Evolutionary conservation across 30 jellyfish, hydroid and myxozoan species (phyloP).

Genomic region (Morbakka virulenta): DNA sequence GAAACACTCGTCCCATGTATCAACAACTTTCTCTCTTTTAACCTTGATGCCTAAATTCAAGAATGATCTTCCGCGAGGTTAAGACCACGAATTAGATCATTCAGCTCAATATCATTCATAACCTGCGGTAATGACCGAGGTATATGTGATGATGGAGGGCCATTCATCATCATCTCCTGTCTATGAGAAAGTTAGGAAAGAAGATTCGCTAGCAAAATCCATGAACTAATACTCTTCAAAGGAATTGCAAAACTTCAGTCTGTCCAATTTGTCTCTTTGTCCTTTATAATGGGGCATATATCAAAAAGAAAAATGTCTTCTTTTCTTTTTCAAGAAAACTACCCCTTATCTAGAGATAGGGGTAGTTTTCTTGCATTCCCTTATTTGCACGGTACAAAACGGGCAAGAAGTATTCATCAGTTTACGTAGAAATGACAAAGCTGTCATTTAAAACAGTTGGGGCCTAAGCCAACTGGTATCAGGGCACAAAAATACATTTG

Average conservation of each 20-base stretch:
- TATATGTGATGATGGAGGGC: neutral
- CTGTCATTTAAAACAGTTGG: conserved; percentile 8
- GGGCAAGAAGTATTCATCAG: conserved; percentile 18
- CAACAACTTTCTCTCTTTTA: too few relatives aligned
- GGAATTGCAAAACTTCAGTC: too few relatives aligned
- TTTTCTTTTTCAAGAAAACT: conserved; percentile 30
- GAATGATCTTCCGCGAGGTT: too few relatives aligned
- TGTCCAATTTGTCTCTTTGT: conserved; percentile 3
- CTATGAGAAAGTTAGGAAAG: neutral
- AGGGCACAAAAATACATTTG: too few relatives aligned
- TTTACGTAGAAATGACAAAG: conserved; percentile 35
- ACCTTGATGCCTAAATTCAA: too few relatives aligned
- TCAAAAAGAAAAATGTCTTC: conserved; percentile 20
- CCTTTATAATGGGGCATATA: conserved; percentile 21
- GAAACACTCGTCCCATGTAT: too few relatives aligned
- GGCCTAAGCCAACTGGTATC: conserved; percentile 46
- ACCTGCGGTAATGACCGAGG: neutral
- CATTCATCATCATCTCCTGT: neutral
- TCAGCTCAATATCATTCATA: neutral
- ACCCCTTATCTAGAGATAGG: conserved; percentile 19
- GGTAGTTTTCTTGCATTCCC: too few relatives aligned
- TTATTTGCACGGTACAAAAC: too few relatives aligned
- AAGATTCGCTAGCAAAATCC: too few relatives aligned
- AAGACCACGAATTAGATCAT: too few relatives aligned
- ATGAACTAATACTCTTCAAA: too few relatives aligned